Evolutionary conservation across 2,888 invertebrate species (phyloP), one percentile per base, ranked within the genome.

Genomic region (Nemapogon koenigi): DNA sequence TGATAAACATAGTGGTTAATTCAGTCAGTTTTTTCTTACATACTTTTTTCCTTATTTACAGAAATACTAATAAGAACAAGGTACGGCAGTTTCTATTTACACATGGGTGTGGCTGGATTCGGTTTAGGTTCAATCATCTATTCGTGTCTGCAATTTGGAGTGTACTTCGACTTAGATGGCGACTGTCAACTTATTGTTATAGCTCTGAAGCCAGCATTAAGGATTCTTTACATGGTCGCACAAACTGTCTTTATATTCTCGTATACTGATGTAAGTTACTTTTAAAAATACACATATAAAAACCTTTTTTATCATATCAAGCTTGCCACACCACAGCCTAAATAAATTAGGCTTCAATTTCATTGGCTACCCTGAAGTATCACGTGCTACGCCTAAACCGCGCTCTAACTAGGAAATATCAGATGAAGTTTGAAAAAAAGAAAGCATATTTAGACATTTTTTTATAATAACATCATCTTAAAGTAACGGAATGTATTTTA

Each of bases 221-320:
- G 85, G 37, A 83, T 88, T 52, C 57, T 83, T 40, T 88, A 85
- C 62, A 81, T 85, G 46, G 84, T 88, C 45, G 81, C 83, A 31
- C 88, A 89, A 58, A 85, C 88, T 41, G 83, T 88, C 50, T 89
- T 88, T 56, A 85, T 89, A 49, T 88, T 89, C 57, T 82, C 87
- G 3, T 88, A 86, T 50, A 83, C 85, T 28, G 83, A 86, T 64
- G 87, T 87, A 59, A 73, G 81, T 62, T 49, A n/a, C n/a, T n/a
- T n/a, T n/a, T n/a, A n/a, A n/a, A n/a, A n/a, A n/a, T n/a, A n/a
- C n/a, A n/a, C n/a, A n/a, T n/a, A n/a, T n/a, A n/a, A n/a, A n/a
- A n/a, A n/a, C n/a, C n/a, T n/a, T n/a, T n/a, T n/a, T n/a, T n/a
- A n/a, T n/a, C n/a, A n/a, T n/a, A n/a, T n/a, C n/a, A n/a, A n/a